Conservation (phyloP, 2,888 invertebrate genomes). For the Drosophila limbata region DNA sequence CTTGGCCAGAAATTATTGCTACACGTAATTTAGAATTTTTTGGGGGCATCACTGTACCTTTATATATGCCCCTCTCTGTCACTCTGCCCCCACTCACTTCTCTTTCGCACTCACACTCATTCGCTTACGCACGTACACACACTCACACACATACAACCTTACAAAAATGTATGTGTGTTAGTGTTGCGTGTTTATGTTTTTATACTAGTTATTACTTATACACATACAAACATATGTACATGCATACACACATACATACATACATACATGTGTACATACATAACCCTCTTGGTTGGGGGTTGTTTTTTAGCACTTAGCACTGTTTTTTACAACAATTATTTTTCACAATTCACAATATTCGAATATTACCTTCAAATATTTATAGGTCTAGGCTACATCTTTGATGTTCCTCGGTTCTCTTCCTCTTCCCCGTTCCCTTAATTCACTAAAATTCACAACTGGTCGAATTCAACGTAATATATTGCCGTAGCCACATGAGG, state of each 20-base stretch:
- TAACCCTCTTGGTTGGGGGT: slow-evolving; percentile 9
- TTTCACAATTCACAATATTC: not conserved
- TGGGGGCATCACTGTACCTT: not conserved
- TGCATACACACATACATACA: slow-evolving; percentile 3
- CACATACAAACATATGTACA: not conserved
- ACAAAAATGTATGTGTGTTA: slow-evolving; percentile 3
- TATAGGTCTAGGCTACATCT: slow-evolving; percentile 32
- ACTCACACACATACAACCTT: not conserved
- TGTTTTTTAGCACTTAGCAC: slow-evolving; percentile 2
- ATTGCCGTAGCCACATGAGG: not conserved
- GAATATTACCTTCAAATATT: slow-evolving; percentile 34
- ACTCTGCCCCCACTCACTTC: not conserved
- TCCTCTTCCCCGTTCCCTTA: not conserved
- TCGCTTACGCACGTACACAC: slow-evolving; percentile 7
- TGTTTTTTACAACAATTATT: not conserved
- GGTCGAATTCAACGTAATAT: not conserved
- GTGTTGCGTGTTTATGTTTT: slow-evolving; percentile 19
- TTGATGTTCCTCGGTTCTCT: not conserved
- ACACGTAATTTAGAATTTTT: not conserved
- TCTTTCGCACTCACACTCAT: not conserved
- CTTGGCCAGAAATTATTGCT: not conserved
- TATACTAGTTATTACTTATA: slow-evolving; percentile 10
- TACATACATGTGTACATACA: not conserved
- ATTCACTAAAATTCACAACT: not conserved
- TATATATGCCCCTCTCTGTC: too few species aligned